Evolutionary conservation across 2,113 vertebrate genomes (phyloP), one percentile per base, ranked within the genome.

Genomic region (Planiliza haematocheilus): DNA sequence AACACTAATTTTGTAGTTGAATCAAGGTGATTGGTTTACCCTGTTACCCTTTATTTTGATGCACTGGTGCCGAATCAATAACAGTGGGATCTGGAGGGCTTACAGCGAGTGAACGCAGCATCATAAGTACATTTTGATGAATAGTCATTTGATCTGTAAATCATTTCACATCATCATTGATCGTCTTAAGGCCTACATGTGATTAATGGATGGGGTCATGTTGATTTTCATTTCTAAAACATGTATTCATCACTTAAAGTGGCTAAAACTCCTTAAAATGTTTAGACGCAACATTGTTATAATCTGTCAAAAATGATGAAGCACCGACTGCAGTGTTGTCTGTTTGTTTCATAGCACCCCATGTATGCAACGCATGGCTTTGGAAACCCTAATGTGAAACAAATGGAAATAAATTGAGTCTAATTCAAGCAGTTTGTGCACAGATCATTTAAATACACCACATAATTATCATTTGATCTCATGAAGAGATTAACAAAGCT

Each of bases 401-500:
- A 45, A 55, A 64, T 63, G 50, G 41, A 39, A 48, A 53, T 2
- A 7, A 49, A 21, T 10, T 2, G 1, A 63, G 41, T 37, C 20
- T 13, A 63, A 20, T 8, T 37, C 30, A 63, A 46, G 1, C 36
- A 24, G 34, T 39, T 52, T 20, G 4, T 37, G 12, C 38, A 34
- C n/a, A 45, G 43, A 67, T 14, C 11, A 17, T 63, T 49, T 48
- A 16, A 20, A 21, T 30, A 57, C 13, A 48, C 10, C 18, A 39
- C 13, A 38, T 12, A 38, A 38, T 55, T 4, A 34, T 50, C 2
- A 66, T 66, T 34, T 10, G 4, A 34, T 55, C 30, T 65, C 59
- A 39, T 53, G 8, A n/a, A 10, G 18, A 69, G 18, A 55, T 60
- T 10, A 46, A 11, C 48, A 55, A 10, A 67, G 56, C n/a, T 66